Evolutionary conservation across 2,797 vertebrate species (phyloP).

Genomic region (Microchirus variegatus): DNA sequence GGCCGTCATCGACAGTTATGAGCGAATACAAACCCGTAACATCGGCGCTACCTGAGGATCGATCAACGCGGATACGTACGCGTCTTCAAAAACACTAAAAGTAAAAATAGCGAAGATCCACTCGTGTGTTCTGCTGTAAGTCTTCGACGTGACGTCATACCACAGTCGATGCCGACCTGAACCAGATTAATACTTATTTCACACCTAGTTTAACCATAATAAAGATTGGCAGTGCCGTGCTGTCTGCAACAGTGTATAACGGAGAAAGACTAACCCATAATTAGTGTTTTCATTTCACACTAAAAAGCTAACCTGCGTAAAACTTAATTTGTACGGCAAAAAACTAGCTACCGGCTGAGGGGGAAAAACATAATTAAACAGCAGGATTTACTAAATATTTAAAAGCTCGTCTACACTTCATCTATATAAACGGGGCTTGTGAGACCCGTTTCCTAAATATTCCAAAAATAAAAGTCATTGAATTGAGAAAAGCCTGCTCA

Average conservation of each 20-base stretch:
- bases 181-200: slow-evolving; percentile 1
- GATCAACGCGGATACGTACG: neutral
- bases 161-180: neutral
- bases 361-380: slow-evolving; percentile 20
- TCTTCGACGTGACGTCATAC: slow-evolving; percentile 1
- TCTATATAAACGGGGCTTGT: slow-evolving; percentile 1
- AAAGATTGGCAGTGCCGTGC: neutral
- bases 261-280: neutral
- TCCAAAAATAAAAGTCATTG: neutral
- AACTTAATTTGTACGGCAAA: neutral
- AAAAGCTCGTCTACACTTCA: neutral
- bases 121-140: neutral
- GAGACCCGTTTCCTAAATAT: neutral
- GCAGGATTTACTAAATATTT: neutral
- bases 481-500: slow-evolving; percentile 11
- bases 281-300: neutral
- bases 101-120: neutral
- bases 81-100: neutral
- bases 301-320: neutral
- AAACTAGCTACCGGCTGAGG: neutral
- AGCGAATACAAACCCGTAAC: slow-evolving; percentile 12
- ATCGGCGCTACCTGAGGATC: neutral
- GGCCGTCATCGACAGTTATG: slow-evolving; percentile 1
- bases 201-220: neutral
- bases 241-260: neutral